phyloP scores from a whole-genome alignment of 2,797 vertebrate species.

The Propithecus perrieri region DNA sequence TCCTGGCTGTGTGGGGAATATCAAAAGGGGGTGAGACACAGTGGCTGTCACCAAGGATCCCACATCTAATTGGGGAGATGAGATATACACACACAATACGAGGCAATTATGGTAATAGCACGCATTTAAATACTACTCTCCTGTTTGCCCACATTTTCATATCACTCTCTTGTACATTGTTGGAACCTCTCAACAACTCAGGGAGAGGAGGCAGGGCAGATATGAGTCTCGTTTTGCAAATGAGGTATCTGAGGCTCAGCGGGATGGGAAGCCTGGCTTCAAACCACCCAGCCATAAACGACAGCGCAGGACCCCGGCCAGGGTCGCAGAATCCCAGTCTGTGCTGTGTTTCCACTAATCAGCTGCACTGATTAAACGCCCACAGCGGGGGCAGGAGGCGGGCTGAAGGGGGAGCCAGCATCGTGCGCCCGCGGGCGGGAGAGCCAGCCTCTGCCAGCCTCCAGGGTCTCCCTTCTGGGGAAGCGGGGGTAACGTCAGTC shows the following conservation, averaged over 20 bases:
- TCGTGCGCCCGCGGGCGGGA: not conserved
- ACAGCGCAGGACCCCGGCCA: not conserved
- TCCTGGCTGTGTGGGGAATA: not conserved
- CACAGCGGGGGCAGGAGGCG: not conserved
- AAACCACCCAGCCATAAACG: not conserved
- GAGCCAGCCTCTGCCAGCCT: accelerated
- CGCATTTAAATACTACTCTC: conserved; percentile 29
- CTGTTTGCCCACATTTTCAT: conserved; percentile 51
- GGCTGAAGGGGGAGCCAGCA: not conserved
- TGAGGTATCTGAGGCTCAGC: not conserved
- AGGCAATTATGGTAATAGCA: conserved; percentile 57
- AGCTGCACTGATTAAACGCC: not conserved
- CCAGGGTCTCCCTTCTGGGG: not conserved
- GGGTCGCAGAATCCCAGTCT: not conserved
- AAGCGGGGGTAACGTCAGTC: accelerated
- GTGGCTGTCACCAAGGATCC: not conserved
- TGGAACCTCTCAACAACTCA: not conserved
- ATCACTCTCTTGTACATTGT: not conserved
- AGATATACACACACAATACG: not conserved
- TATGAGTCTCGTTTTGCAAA: conserved; percentile 54
- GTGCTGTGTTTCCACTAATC: not conserved
- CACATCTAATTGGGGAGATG: conserved; percentile 35
- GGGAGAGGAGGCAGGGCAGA: not conserved
- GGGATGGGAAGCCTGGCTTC: not conserved
- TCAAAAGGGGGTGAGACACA: not conserved